Evolutionary conservation across 2,113 vertebrate genomes (phyloP).

Genomic region (Natator depressus): DNA sequence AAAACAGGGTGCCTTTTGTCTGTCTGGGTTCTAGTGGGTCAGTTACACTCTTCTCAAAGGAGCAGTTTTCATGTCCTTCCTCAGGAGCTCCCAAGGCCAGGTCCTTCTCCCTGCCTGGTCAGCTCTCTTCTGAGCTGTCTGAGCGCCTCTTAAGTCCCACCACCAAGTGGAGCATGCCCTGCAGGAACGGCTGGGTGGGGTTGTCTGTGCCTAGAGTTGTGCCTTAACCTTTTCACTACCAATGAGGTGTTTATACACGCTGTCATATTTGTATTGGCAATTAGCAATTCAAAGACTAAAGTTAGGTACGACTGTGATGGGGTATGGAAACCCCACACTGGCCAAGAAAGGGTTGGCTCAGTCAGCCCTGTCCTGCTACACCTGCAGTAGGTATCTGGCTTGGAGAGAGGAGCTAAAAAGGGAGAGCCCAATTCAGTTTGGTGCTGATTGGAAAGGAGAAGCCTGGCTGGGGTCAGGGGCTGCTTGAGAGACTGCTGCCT

Average conservation of each 20-base stretch:
- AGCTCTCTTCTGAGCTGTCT: neutral
- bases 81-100: neutral
- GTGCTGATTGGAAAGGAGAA: neutral
- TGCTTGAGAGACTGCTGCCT: neutral
- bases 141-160: neutral
- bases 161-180: neutral
- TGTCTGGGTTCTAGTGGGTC: neutral
- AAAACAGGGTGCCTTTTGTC: neutral
- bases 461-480: neutral
- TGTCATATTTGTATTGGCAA: neutral
- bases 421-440: neutral
- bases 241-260: neutral
- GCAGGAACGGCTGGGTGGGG: neutral
- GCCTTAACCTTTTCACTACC: neutral
- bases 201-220: neutral
- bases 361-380: neutral
- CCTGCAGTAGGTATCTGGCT: neutral
- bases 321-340: neutral
- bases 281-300: neutral
- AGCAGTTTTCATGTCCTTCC: neutral
- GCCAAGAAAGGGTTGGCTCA: neutral
- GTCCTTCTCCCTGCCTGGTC: no score
- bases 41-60: neutral
- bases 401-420: neutral
- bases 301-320: neutral